Conservation (phyloP, 2,113 vertebrate genomes). For the Agelaius tricolor region DNA sequence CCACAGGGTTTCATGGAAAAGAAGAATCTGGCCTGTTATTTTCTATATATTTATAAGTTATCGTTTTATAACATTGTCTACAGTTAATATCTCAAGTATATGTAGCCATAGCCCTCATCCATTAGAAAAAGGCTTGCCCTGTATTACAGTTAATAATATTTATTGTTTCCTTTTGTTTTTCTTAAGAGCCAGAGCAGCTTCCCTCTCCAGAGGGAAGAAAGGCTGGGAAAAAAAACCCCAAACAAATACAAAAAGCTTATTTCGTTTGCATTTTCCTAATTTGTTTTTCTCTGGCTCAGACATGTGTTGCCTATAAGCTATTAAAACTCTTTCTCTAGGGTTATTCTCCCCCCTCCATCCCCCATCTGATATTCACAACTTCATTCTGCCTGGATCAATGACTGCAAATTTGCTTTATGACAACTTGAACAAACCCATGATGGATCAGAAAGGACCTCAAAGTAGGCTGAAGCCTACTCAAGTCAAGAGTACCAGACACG, state of each 20-base stretch:
- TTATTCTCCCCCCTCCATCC: constrained; percentile 17
- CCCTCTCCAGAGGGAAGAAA: constrained; percentile 46
- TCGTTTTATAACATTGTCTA: neutral
- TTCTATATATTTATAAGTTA: neutral
- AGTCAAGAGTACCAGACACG: constrained; percentile 83
- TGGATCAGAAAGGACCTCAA: constrained; percentile 75
- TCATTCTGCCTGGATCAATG: constrained; percentile 82
- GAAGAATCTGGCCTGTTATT: neutral
- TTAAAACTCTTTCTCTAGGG: constrained; percentile 67
- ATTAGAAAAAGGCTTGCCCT: neutral
- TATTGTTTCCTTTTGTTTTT: constrained; percentile 19
- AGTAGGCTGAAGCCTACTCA: constrained; percentile 71
- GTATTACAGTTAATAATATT: neutral
- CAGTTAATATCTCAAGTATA: neutral
- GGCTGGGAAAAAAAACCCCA: neutral
- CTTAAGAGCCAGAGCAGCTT: neutral
- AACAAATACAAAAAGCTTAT: constrained; percentile 9
- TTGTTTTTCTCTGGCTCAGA: constrained; percentile 53
- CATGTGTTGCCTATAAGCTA: constrained; percentile 69
- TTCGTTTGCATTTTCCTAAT: constrained; percentile 61
- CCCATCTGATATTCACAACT: constrained; percentile 64
- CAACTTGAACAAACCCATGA: constrained; percentile 80
- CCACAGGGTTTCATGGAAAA: neutral
- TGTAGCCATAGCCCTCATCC: neutral
- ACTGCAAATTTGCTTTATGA: constrained; percentile 88